Conservation (phyloP, 2,113 vertebrate species). For the Corydoras maculifer region DNA sequence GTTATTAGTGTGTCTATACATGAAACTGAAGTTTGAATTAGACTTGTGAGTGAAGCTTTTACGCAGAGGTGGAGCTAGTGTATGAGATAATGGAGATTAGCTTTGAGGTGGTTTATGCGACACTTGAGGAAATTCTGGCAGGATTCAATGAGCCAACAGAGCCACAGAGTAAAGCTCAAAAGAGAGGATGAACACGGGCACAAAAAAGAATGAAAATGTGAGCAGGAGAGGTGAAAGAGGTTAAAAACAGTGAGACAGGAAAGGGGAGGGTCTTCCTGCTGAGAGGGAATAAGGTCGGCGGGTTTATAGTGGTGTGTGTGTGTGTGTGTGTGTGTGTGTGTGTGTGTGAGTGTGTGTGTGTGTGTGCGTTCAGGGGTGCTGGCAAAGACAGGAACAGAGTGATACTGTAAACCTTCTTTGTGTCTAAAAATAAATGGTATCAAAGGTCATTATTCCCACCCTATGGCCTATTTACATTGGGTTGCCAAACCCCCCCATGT, state of each 20-base stretch:
- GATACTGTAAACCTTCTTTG: no score
- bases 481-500: no score
- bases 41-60: no score
- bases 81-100: slow-evolving; percentile 14
- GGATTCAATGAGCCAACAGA: no score
- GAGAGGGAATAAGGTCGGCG: slow-evolving; percentile 53
- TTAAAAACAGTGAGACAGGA: slow-evolving; percentile 30
- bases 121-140: no score
- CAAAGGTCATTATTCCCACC: no score
- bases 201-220: slow-evolving; percentile 4
- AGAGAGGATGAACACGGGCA: slow-evolving; percentile 43
- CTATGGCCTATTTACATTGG: no score
- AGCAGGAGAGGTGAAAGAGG: slow-evolving; percentile 52
- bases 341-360: slow-evolving; percentile 19
- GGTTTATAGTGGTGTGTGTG: slow-evolving; percentile 50
- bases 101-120: background rate
- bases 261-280: slow-evolving; percentile 46
- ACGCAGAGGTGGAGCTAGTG: no score
- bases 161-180: background rate
- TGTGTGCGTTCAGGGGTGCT: background rate
- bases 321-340: slow-evolving; percentile 4
- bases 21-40: no score
- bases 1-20: no score
- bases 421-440: no score
- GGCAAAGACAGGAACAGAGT: no score